Base-by-base conservation (phyloP, 2,888 invertebrate genomes). In the Uloborus plumipes region DNA sequence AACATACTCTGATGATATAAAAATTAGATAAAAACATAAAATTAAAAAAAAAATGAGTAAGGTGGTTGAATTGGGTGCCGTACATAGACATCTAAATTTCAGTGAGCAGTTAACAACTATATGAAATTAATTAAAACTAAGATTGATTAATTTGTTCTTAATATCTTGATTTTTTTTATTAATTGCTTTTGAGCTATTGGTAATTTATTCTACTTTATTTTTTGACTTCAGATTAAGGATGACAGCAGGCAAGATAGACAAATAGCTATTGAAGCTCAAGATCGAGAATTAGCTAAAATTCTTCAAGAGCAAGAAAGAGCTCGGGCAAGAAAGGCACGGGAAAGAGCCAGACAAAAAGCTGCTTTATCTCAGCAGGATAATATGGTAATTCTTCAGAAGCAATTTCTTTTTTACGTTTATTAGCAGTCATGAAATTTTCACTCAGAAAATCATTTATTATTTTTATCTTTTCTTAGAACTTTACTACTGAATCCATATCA, bases 261-360 rank as follows among this genome's bases (percentile, higher is more conserved):
- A 87, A 88, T 94, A 85, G 94, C 94, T 1, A 93, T 94, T 86
- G 94, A 94, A 89, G 94, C 93, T 0, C 94, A 94, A 88, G 94
- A 94, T 87, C 92, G 93, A 84, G 94, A 94, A 88, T 88, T 94
- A 69, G 94, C 94, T 1, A 92, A 92, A 88, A 91, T 94, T 90
- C 89, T 94, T 64, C 94, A 94, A 88, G 94, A 94, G 88, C 89
- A 93, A 90, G 94, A 94, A 88, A 91, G 93, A 86, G 92, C 92
- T 20, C 93, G 93, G 88, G 92, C 92, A 1, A 92, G 92, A 87
- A 90, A 93, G 84, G 93, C 93, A 11, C 91, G 93, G 86, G 94
- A 94, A 87, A 91, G 92, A 86, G 93, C 93, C 4, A 87, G 92
- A 0, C 84, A 84, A 31, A 84, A 78, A 51, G 84, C 84, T 31